These are phyloP conservation scores for Callyntrura guangdongensis DNA, from an alignment of 2,888 invertebrate species.

Conservation along the genomic window DNA sequence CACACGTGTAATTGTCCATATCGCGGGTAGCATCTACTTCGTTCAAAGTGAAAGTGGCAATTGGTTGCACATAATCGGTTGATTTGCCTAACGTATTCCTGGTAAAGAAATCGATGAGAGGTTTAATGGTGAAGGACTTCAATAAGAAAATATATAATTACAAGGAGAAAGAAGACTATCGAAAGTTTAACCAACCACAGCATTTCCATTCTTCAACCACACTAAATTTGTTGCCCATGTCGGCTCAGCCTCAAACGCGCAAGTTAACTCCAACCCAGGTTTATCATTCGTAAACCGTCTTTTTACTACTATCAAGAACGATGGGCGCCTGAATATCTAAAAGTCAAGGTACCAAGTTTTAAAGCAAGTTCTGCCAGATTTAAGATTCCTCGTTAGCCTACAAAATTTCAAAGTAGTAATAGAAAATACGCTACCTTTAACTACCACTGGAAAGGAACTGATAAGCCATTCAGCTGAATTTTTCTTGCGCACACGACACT, in stretches of 20 bases:
- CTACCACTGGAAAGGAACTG: neutral
- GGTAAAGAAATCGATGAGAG: neutral
- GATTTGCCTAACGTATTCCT: neutral
- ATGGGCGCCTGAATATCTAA: neutral
- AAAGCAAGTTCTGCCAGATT: neutral
- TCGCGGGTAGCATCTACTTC: neutral
- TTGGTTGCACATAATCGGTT: too few relatives aligned
- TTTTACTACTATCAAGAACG: neutral
- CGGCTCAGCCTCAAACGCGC: neutral
- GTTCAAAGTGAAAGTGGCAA: neutral
- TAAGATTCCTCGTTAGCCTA: neutral
- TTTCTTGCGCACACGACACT: neutral
- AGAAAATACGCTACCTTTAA: neutral
- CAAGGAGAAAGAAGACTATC: neutral
- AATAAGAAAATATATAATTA: neutral
- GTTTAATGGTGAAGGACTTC: neutral
- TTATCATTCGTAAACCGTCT: neutral
- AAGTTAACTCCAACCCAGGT: constrained; percentile 11
- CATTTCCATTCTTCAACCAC: constrained; percentile 1
- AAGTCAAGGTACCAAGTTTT: neutral
- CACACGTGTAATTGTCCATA: constrained; percentile 5
- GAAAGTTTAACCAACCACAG: neutral
- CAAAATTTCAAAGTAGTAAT: neutral
- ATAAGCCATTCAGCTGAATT: neutral
- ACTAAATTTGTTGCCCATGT: neutral